A percentile compares a stretch with the other conserved stretches of the same genome.
Evolutionary conservation across 2,797 vertebrate species (phyloP).

Genomic region (Phrynocephalus vlangalii): DNA sequence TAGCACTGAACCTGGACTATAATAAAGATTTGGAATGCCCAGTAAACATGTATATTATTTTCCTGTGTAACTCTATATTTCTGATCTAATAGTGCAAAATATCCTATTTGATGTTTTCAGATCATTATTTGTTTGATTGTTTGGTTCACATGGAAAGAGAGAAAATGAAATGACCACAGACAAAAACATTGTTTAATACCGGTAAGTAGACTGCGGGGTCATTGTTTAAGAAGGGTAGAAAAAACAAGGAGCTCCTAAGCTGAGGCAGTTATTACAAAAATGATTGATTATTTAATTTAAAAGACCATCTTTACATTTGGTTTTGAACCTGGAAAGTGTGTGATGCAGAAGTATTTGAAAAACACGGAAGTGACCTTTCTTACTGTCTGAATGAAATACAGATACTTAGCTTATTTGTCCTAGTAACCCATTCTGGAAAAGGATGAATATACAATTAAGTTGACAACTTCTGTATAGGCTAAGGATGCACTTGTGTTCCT

Average conservation of each 20-base stretch:
- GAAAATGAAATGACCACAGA: not conserved
- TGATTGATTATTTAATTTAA: conserved; percentile 23
- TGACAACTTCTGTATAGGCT: not conserved
- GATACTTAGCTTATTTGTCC: not conserved
- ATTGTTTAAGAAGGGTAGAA: not conserved
- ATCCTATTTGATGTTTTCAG: not conserved
- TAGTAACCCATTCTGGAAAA: not conserved
- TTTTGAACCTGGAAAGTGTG: not conserved
- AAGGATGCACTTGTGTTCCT: not conserved
- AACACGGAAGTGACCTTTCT: not conserved
- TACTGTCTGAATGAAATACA: not conserved
- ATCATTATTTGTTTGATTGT: not conserved
- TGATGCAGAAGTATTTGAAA: not conserved
- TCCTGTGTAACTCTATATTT: not conserved
- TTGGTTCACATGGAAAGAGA: not conserved
- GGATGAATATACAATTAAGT: not conserved
- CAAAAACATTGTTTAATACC: conserved; percentile 8
- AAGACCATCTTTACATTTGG: not conserved
- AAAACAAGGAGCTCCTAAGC: not conserved
- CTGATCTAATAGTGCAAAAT: not conserved
- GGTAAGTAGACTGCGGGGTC: not conserved
- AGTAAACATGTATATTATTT: not conserved
- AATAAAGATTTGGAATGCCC: not conserved
- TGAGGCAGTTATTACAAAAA: conserved; percentile 7
- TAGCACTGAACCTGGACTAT: not conserved